These are phyloP conservation scores for Octodonta nipae DNA, from an alignment of 2,888 invertebrate species.

Conservation along the genomic window DNA sequence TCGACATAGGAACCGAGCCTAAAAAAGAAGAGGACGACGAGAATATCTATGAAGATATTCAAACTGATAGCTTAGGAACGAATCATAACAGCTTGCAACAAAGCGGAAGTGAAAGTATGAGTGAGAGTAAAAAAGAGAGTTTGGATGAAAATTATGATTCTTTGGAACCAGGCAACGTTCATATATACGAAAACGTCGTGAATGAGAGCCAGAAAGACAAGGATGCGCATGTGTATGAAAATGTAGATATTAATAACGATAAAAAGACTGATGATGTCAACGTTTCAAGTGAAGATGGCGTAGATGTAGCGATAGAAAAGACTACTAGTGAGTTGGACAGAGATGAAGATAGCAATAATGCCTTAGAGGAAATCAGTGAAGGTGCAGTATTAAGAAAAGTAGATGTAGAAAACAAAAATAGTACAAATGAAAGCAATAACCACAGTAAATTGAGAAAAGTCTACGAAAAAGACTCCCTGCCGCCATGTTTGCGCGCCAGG, in stretches of 20 bases:
- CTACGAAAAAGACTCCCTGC: conserved; percentile 35
- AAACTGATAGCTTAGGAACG: conserved; percentile 4
- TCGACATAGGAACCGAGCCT: conserved; percentile 29
- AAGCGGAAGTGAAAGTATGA: conserved; percentile 11
- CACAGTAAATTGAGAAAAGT: conserved; percentile 18
- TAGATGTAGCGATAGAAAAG: too few species aligned
- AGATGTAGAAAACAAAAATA: conserved; percentile 4
- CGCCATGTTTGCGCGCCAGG: conserved; percentile 49
- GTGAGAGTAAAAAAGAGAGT: conserved; percentile 8
- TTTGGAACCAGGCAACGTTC: conserved; percentile 24
- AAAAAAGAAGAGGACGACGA: conserved; percentile 5
- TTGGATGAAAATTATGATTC: conserved; percentile 25
- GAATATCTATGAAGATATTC: conserved; percentile 10
- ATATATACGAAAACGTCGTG: conserved; percentile 31
- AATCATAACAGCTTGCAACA: conserved; percentile 5
- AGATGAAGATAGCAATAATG: conserved; percentile 8
- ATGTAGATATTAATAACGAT: conserved; percentile 12
- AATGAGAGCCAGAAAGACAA: conserved; percentile 15
- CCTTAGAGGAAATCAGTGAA: neutral
- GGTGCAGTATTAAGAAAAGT: neutral
- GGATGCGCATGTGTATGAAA: conserved; percentile 11
- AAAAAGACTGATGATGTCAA: conserved; percentile 15
- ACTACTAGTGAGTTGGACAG: conserved; percentile 7
- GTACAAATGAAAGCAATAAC: conserved; percentile 20
- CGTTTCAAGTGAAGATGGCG: too few species aligned